These are phyloP conservation scores for Cephus cinctus DNA, from an alignment of 1,140 invertebrate genomes.

Conservation along the genomic window DNA sequence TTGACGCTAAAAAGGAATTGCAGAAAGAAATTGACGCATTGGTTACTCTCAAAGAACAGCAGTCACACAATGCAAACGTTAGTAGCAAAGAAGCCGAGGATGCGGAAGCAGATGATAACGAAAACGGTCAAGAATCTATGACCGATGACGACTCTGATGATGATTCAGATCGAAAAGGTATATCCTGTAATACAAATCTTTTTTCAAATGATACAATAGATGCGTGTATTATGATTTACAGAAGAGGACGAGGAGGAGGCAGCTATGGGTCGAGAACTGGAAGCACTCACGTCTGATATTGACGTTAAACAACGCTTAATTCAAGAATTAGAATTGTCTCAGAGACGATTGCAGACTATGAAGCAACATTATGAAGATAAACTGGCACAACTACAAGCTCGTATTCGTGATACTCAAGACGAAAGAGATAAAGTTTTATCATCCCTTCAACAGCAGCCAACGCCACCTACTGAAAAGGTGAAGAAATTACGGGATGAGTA, in stretches of 20 bases:
- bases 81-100: slow-evolving; percentile 46
- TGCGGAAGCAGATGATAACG: slow-evolving; percentile 43
- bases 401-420: slow-evolving; percentile 86
- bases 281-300: slow-evolving; percentile 85
- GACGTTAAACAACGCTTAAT: slow-evolving; percentile 91
- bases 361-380: slow-evolving; percentile 93
- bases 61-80: slow-evolving; percentile 29
- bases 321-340: slow-evolving; percentile 88
- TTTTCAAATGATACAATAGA: neutral
- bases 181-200: neutral
- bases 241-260: slow-evolving; percentile 55
- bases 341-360: slow-evolving; percentile 80
- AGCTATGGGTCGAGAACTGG: slow-evolving; percentile 68
- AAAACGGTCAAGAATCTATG: slow-evolving; percentile 60
- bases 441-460: slow-evolving; percentile 58
- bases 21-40: slow-evolving; percentile 59
- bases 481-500: slow-evolving; percentile 90
- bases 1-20: slow-evolving; percentile 68
- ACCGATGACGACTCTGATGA: slow-evolving; percentile 65
- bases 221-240: slow-evolving; percentile 17
- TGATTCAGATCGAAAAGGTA: slow-evolving; percentile 56
- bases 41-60: slow-evolving; percentile 45
- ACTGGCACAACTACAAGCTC: slow-evolving; percentile 80
- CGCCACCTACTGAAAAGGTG: slow-evolving; percentile 71
- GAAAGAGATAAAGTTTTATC: slow-evolving; percentile 92